Evolutionary conservation across 1,140 invertebrate species (phyloP).

Genomic region (Polypedilum vanderplanki): DNA sequence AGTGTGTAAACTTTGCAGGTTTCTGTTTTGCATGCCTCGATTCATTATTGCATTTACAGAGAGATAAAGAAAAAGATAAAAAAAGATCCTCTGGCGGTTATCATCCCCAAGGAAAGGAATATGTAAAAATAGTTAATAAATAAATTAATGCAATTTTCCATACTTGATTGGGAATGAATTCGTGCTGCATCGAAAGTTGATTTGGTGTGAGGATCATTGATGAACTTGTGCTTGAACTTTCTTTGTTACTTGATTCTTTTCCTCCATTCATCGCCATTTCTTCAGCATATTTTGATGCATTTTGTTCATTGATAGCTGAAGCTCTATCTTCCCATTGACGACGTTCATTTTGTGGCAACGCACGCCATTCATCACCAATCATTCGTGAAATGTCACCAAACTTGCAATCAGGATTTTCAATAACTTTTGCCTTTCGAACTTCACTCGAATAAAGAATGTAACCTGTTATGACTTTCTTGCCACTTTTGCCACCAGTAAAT

Average conservation of each 20-base stretch:
- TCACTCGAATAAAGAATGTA: conserved; percentile 99
- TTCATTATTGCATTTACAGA: too few relatives aligned
- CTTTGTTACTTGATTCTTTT: background rate
- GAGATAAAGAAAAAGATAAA: background rate
- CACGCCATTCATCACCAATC: conserved; percentile 96
- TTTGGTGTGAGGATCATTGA: conserved; percentile 43
- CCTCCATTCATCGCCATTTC: conserved; percentile 39
- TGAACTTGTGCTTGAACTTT: conserved; percentile 35
- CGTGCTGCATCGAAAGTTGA: conserved; percentile 26
- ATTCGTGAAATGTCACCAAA: conserved; percentile 98
- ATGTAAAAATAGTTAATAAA: background rate
- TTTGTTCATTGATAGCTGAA: conserved; percentile 78
- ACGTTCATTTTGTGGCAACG: conserved; percentile 77
- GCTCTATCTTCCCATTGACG: conserved; percentile 90
- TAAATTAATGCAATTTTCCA: background rate
- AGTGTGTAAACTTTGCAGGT: too few relatives aligned
- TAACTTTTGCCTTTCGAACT: conserved; percentile 70
- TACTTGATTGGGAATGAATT: conserved; percentile 31
- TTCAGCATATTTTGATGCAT: conserved; percentile 50
- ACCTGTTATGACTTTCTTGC: conserved; percentile 88
- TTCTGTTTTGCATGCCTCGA: too few relatives aligned
- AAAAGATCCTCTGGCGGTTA: conserved; percentile 19
- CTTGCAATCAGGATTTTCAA: conserved; percentile 83
- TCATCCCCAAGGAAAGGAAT: background rate
- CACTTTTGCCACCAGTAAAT: conserved; percentile 45